Base-by-base conservation (phyloP, 2,888 invertebrate species). In the Hypomecis atomaria region DNA sequence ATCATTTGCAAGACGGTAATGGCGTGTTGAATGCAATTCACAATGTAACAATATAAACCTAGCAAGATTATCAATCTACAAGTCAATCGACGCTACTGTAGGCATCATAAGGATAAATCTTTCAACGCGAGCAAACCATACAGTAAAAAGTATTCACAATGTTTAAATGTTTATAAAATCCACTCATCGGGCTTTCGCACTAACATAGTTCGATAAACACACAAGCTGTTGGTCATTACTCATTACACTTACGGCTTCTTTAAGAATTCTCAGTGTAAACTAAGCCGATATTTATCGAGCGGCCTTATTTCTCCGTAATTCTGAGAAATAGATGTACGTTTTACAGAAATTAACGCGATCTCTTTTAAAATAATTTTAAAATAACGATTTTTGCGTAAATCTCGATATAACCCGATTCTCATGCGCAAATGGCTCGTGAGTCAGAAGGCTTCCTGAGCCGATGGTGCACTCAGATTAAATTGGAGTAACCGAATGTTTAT, bases 151-250 rank as follows among this genome's bases (percentile, higher is more conserved):
- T 76, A 78, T 78, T 78, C 77, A 81, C 78, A 79, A 75, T 82
- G 80, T 86, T 79, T 82, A 78, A 81, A 82, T 88, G 85, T 90
- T 90, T 90, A 90, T 83, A 83, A 80, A 83, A 81, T 83, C 82
- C 82, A 78, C 79, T 90, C 90, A 86, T 84, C 87, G 84, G 71
- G 74, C 77, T 79, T 75, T 80, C 78, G 81, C 78, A 83, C 83
- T 87, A 83, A 84, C 79, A 74, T 79, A 79, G 72, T 78, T 79
- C 75, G 79, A 85, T 86, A 86, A 86, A 89, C 83, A 85, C 74
- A 75, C 77, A 78, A 73, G 73, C 78, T 71, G 78, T 75, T 78
- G 68, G 69, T 71, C 77, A 71, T 72, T 75, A 78, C 72, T 74
- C 69, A 23, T 23, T 23, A 69, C 70, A 50, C 38, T 75, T 71